A percentile compares a stretch with the other conserved stretches of the same genome.
Conservation (phyloP, 2,888 invertebrate genomes). For the Anodontia alba region DNA sequence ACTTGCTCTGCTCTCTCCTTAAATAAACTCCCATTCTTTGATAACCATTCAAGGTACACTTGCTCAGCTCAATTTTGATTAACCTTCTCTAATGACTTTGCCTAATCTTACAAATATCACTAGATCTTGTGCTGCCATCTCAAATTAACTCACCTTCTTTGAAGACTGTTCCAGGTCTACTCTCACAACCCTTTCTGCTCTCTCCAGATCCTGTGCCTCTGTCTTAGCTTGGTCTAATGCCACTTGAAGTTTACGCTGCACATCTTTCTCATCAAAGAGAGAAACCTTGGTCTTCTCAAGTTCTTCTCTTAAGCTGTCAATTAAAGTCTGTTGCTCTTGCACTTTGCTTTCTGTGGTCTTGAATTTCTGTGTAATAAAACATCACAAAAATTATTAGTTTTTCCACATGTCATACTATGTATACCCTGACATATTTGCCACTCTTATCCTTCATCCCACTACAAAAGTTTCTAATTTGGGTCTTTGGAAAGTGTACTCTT, state of each 20-base stretch:
- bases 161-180: conserved; percentile 82
- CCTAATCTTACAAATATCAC: conserved; percentile 83
- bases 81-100: no score
- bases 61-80: no score
- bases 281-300: conserved; percentile 76
- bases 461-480: background rate
- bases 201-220: conserved; percentile 80
- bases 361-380: conserved; percentile 84
- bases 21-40: no score
- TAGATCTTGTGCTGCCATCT: conserved; percentile 78
- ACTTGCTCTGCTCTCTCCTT: no score
- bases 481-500: background rate
- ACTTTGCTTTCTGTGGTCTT: conserved; percentile 81
- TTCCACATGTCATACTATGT: background rate
- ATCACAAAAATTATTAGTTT: no score
- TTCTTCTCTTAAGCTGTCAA: conserved; percentile 77
- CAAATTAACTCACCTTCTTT: conserved; percentile 82
- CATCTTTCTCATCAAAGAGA: conserved; percentile 76
- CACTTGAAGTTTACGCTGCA: conserved; percentile 74
- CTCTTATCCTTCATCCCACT: background rate
- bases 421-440: no score
- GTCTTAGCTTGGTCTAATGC: conserved; percentile 76
- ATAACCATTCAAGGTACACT: no score
- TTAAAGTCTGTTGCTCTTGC: conserved; percentile 78
- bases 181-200: conserved; percentile 82